Evolutionary conservation across 2,113 vertebrate species (phyloP).

Genomic region (Myotis lucifugus): DNA sequence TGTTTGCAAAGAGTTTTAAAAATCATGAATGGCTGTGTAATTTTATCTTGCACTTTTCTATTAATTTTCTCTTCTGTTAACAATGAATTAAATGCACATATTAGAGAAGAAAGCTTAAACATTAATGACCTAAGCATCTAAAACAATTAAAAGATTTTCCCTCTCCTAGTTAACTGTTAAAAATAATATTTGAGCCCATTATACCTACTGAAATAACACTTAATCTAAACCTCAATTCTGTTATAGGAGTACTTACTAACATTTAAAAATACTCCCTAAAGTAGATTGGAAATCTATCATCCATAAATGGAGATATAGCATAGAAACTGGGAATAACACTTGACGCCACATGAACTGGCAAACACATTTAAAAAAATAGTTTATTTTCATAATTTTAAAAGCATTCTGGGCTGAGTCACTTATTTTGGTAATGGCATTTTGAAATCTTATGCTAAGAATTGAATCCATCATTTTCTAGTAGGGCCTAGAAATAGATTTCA

Average conservation of each 20-base stretch:
- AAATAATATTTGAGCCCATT: conserved; percentile 42
- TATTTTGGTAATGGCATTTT: conserved; percentile 72
- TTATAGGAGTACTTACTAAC: conserved; percentile 47
- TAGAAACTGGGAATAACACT: conserved; percentile 55
- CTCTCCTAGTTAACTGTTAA: conserved; percentile 42
- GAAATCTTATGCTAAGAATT: conserved; percentile 55
- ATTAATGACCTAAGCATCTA: conserved; percentile 26
- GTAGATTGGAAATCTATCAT: conserved; percentile 52
- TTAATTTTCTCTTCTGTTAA: conserved; percentile 45
- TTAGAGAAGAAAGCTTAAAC: conserved; percentile 40
- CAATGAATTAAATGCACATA: conserved; percentile 12
- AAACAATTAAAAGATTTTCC: conserved; percentile 19
- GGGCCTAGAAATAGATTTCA: conserved; percentile 56
- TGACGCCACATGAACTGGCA: conserved; percentile 53
- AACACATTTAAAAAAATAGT: conserved; percentile 61
- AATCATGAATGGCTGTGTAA: conserved; percentile 44
- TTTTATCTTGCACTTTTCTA: conserved; percentile 13
- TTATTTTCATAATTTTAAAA: conserved; percentile 70
- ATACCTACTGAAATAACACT: conserved; percentile 32
- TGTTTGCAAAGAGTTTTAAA: background rate
- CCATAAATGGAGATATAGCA: conserved; percentile 53
- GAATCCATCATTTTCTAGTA: conserved; percentile 57
- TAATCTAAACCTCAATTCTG: conserved; percentile 56
- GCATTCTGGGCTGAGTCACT: conserved; percentile 54
- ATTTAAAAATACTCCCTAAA: conserved; percentile 63